These are phyloP conservation scores for Hycleus cichorii DNA, from an alignment of 1,140 invertebrate genomes.

Conservation along the genomic window DNA sequence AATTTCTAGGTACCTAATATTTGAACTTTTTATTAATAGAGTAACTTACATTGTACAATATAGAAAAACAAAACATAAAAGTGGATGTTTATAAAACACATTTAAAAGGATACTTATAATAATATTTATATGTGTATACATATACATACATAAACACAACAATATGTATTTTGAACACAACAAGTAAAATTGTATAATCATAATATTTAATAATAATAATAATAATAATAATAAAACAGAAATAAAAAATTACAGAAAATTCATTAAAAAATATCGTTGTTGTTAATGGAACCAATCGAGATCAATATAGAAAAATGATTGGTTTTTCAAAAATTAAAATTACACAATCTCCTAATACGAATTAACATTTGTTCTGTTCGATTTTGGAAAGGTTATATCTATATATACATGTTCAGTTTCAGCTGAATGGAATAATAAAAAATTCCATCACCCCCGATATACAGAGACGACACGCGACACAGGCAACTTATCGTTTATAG, in stretches of 20 bases:
- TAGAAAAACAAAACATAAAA: conserved; percentile 28
- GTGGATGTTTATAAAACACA: conserved; percentile 33
- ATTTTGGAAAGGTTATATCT: conserved; percentile 10
- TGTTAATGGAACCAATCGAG: background rate
- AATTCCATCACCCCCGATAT: conserved; percentile 10
- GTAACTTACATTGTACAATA: conserved; percentile 32
- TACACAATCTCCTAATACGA: conserved; percentile 15
- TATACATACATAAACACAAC: conserved; percentile 40
- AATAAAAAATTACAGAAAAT: conserved; percentile 16
- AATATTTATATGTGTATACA: conserved; percentile 36
- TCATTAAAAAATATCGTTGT: conserved; percentile 10
- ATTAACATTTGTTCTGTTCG: conserved; percentile 16
- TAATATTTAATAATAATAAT: conserved; percentile 6
- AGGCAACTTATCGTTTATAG: conserved; percentile 15
- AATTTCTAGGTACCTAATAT: conserved; percentile 12
- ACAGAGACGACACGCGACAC: conserved; percentile 6
- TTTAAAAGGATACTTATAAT: conserved; percentile 31
- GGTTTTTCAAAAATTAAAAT: background rate
- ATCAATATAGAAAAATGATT: background rate
- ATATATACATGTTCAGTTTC: conserved; percentile 14
- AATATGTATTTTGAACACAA: conserved; percentile 41
- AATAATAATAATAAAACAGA: conserved; percentile 31
- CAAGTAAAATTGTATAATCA: conserved; percentile 35
- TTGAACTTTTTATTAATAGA: conserved; percentile 31
- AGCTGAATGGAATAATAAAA: conserved; percentile 15